Evolutionary conservation across 2,797 vertebrate genomes (phyloP).

Genomic region (Oreonectes daqikongensis): DNA sequence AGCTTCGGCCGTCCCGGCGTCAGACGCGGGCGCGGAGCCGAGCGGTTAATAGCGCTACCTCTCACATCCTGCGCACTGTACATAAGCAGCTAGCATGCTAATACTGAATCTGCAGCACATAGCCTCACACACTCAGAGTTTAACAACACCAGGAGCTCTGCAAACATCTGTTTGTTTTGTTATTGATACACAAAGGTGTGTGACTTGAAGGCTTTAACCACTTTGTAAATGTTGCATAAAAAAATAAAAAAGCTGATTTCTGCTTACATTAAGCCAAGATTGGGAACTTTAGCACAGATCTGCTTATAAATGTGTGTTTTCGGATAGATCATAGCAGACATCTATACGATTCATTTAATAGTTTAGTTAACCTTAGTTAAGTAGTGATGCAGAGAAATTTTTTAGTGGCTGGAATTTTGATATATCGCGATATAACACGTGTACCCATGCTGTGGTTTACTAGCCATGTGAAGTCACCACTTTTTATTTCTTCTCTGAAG

Average conservation of each 20-base stretch:
- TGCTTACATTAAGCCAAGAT: slow-evolving; percentile 62
- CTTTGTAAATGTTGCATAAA: slow-evolving; percentile 6
- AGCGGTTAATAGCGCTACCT: slow-evolving; percentile 70
- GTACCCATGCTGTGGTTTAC: no score
- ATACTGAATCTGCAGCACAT: slow-evolving; percentile 70
- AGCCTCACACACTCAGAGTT: slow-evolving; percentile 61
- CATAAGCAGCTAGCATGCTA: slow-evolving; percentile 82
- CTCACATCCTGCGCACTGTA: slow-evolving; percentile 71
- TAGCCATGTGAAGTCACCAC: neutral
- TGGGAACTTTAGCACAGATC: slow-evolving; percentile 53
- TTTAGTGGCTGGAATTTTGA: neutral
- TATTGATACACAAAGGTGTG: slow-evolving; percentile 31
- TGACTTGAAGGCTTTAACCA: slow-evolving; percentile 32
- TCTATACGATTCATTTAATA: slow-evolving; percentile 34
- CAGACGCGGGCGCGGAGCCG: slow-evolving; percentile 75
- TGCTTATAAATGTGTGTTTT: slow-evolving; percentile 47
- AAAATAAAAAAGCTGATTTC: slow-evolving; percentile 26
- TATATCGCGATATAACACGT: no score
- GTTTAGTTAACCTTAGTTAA: slow-evolving; percentile 28
- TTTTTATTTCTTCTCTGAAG: neutral
- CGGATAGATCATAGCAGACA: slow-evolving; percentile 50
- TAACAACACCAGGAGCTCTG: slow-evolving; percentile 68
- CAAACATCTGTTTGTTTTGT: slow-evolving; percentile 32
- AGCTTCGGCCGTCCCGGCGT: slow-evolving; percentile 64
- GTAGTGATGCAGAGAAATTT: neutral